Conservation (phyloP, 1,140 invertebrate species). For the Nymphalis io region DNA sequence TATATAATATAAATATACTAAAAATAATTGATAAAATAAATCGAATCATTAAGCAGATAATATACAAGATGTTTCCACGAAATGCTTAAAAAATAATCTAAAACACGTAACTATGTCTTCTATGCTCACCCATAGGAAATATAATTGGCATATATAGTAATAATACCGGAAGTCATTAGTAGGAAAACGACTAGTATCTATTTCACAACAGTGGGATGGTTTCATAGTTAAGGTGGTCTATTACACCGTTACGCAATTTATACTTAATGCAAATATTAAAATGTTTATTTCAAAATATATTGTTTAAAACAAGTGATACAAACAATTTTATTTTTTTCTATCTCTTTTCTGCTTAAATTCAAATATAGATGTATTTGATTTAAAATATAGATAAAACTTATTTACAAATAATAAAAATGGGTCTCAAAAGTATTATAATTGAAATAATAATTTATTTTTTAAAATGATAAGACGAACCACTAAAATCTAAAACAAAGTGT, state of each 20-base stretch:
- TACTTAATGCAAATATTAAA: background rate
- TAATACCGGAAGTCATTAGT: constrained; percentile 77
- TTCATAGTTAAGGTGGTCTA: constrained; percentile 40
- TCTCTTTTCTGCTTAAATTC: no score
- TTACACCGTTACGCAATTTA: constrained; percentile 47
- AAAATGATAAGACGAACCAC: no score
- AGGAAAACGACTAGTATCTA: constrained; percentile 70
- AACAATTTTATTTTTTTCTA: background rate
- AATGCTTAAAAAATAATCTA: constrained; percentile 6
- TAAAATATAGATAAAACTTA: no score
- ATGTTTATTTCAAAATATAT: background rate
- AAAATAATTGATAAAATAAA: background rate
- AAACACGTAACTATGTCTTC: constrained; percentile 23
- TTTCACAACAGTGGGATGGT: constrained; percentile 62
- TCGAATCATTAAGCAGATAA: background rate
- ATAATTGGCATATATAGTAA: constrained; percentile 72
- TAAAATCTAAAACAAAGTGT: no score
- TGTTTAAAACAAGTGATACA: constrained; percentile 6
- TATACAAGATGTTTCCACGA: background rate
- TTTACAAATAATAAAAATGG: no score
- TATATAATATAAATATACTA: background rate
- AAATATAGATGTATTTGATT: no score
- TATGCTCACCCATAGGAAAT: constrained; percentile 50
- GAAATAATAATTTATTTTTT: no score
- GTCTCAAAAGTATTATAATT: no score